Conservation (phyloP, 2,888 invertebrate genomes). For the Idaea aversata region DNA sequence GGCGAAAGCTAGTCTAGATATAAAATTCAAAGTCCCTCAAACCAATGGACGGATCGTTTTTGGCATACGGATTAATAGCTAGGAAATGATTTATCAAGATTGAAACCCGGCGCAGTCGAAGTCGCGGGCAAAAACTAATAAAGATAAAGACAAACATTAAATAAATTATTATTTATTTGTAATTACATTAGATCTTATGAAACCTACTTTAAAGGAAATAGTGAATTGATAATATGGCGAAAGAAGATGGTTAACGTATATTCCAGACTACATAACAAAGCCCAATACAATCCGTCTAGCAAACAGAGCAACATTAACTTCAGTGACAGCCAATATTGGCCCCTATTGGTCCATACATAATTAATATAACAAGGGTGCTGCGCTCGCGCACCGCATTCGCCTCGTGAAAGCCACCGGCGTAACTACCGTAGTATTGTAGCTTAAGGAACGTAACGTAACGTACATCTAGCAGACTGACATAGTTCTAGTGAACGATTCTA, state of each 20-base stretch:
- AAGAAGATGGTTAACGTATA: too few species aligned
- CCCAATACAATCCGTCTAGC: background rate
- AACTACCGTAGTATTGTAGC: constrained; percentile 57
- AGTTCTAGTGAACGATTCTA: constrained; percentile 47
- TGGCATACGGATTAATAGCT: background rate
- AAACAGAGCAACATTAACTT: background rate
- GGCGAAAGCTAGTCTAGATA: too few species aligned
- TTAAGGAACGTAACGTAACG: constrained; percentile 32
- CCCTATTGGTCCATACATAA: background rate
- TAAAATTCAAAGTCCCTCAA: too few species aligned
- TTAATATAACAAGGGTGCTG: constrained; percentile 47
- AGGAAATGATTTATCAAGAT: background rate
- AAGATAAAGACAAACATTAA: too few species aligned
- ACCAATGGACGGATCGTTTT: background rate
- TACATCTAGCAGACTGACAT: constrained; percentile 55
- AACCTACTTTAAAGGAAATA: too few species aligned
- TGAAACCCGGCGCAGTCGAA: background rate
- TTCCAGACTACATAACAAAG: background rate
- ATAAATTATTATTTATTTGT: too few species aligned
- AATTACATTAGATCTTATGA: too few species aligned
- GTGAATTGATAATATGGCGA: too few species aligned
- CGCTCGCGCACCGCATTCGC: constrained; percentile 54
- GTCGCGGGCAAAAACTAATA: too few species aligned
- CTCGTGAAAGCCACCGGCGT: constrained; percentile 54
- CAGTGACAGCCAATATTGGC: background rate